These are phyloP conservation scores for Myiothlypis coronata DNA, from an alignment of 2,797 vertebrate species.

Conservation along the genomic window DNA sequence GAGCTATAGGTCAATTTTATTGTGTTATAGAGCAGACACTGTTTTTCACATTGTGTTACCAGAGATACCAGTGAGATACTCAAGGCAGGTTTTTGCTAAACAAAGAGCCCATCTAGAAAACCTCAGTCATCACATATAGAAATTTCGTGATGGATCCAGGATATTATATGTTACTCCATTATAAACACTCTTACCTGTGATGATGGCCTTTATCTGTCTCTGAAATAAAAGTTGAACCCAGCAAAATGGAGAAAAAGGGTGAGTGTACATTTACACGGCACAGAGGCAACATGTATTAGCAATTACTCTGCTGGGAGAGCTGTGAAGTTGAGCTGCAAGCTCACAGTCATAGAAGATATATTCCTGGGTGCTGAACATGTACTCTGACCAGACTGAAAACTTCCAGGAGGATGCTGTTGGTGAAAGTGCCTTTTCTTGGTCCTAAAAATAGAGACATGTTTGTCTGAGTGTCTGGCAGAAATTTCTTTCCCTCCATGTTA, in stretches of 20 bases:
- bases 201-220: background rate
- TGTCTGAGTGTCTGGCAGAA: background rate
- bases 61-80: background rate
- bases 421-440: background rate
- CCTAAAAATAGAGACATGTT: background rate
- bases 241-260: background rate
- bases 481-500: background rate
- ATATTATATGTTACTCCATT: background rate
- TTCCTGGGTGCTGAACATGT: background rate
- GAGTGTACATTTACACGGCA: background rate
- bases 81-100: background rate
- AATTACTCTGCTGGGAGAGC: background rate
- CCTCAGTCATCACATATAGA: background rate
- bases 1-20: slow-evolving; percentile 28
- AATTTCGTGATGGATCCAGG: background rate
- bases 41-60: background rate
- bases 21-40: background rate
- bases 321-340: background rate
- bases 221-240: background rate
- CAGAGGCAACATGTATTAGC: background rate
- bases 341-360: background rate
- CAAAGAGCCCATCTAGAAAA: background rate
- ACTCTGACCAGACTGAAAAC: background rate
- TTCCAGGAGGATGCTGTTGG: background rate
- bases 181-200: background rate